A percentile compares a stretch with the other conserved stretches of the same genome.
These are phyloP conservation scores for Scaptomyza parva DNA, from an alignment of 2,888 invertebrate species.

Conservation along the genomic window DNA sequence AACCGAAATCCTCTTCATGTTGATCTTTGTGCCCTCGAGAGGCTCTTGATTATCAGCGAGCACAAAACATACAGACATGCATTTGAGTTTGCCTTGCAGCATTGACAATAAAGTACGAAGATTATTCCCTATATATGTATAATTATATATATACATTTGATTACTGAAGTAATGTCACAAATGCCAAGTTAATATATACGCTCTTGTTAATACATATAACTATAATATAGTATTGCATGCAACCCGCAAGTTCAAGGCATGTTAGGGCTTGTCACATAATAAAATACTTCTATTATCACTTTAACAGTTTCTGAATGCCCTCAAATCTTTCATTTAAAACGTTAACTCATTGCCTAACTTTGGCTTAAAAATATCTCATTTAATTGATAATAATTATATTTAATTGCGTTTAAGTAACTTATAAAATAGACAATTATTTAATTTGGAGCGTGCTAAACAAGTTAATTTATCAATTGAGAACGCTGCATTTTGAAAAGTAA, in stretches of 20 bases:
- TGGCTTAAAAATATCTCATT: neutral
- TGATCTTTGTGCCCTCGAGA: conserved; percentile 38
- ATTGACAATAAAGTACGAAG: conserved; percentile 14
- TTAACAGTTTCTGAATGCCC: neutral
- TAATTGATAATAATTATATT: conserved; percentile 30
- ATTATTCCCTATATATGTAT: conserved; percentile 22
- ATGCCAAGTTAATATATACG: neutral
- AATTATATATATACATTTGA: neutral
- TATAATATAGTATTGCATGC: neutral
- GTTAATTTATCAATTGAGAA: conserved; percentile 52
- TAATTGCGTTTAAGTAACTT: conserved; percentile 45
- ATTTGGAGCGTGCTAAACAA: conserved; percentile 34
- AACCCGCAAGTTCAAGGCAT: neutral
- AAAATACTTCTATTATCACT: neutral
- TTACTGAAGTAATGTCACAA: conserved; percentile 24
- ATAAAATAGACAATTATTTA: conserved; percentile 42
- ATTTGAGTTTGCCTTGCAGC: conserved; percentile 28
- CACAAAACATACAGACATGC: conserved; percentile 16
- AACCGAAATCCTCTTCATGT: conserved; percentile 11
- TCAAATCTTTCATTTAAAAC: neutral
- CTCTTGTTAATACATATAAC: neutral
- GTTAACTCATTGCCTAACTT: neutral
- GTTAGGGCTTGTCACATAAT: neutral
- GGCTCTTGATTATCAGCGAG: conserved; percentile 32
- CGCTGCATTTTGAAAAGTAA: conserved; percentile 6